Evolutionary conservation across 2,888 invertebrate genomes (phyloP), one percentile per base, ranked within the genome.

Genomic region (Phrixothrix hirtus): DNA sequence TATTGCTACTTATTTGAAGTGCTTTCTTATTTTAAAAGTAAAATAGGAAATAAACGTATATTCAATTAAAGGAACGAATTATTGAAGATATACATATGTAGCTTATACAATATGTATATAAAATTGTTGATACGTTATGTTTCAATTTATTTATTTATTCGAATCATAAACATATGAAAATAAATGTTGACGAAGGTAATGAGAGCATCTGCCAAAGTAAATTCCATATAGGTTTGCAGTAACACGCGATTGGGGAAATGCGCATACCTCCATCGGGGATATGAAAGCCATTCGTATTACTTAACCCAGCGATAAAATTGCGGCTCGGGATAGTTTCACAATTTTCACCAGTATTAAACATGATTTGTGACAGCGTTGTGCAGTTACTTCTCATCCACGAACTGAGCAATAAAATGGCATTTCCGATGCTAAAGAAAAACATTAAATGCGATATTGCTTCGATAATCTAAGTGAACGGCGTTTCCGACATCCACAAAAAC

Each of bases 261-360:
- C 54, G 61, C 58, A 58, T 60, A 65, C 66, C 67, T 67, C 68
- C 67, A 69, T 69, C 64, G 69, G 66, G 72, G 70, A 69, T 72
- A 69, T 68, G 70, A 68, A 67, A 68, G 69, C 73, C 77, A 78
- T 79, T 78, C 75, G 77, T 79, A 78, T 78, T 79, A 78, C 78
- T 78, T 78, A 78, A 75, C 72, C 70, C 69, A 70, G 72, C 78
- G 77, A 78, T 79, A 78, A 78, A 78, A 77, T 72, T 67, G 68
- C 69, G 68, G 69, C 69, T 66, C 65, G 72, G 73, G 72, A 73
- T 72, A 68, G 71, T 72, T 72, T 72, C 72, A 72, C 74, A 73
- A 74, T 74, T 74, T 74, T 75, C 74, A 66, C 72, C 64, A 70
- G 74, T 73, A 74, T 74, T 75, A 74, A 75, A 74, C 69, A 73